phyloP scores from a whole-genome alignment of 2,113 vertebrate genomes.

The Pachypanchax playfairii region DNA sequence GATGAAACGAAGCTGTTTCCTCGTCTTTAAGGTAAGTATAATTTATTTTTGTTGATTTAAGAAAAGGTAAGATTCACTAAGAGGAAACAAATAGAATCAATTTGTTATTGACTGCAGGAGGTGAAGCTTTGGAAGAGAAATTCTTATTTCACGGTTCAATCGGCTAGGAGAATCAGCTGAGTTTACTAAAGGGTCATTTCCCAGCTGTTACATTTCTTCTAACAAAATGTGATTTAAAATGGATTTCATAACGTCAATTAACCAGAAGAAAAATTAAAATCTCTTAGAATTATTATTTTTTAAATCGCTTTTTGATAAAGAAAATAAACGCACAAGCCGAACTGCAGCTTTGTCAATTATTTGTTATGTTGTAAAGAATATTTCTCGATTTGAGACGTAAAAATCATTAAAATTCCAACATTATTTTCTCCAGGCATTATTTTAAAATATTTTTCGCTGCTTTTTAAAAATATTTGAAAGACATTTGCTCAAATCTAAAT shows the following conservation, averaged over 20 bases:
- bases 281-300: neutral
- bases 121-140: neutral
- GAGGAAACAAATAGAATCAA: neutral
- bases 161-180: neutral
- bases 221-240: neutral
- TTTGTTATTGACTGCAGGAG: constrained; percentile 7
- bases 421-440: too few relatives aligned
- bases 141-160: neutral
- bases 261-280: neutral
- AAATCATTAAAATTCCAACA: too few relatives aligned
- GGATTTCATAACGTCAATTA: neutral
- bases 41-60: constrained; percentile 48
- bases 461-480: too few relatives aligned
- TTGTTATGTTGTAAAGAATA: too few relatives aligned
- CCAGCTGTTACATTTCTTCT: neutral
- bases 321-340: too few relatives aligned
- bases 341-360: too few relatives aligned
- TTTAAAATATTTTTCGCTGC: too few relatives aligned
- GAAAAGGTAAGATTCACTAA: neutral
- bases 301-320: too few relatives aligned
- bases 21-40: constrained; percentile 62
- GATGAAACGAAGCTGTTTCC: constrained; percentile 20
- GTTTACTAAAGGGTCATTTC: neutral
- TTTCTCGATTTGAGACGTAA: too few relatives aligned
- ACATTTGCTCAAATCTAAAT: too few relatives aligned